Percentiles rank a stretch among this genome's conserved stretches.
Conservation (phyloP, 2,113 vertebrate species). For the Malaclemys terrapin region DNA sequence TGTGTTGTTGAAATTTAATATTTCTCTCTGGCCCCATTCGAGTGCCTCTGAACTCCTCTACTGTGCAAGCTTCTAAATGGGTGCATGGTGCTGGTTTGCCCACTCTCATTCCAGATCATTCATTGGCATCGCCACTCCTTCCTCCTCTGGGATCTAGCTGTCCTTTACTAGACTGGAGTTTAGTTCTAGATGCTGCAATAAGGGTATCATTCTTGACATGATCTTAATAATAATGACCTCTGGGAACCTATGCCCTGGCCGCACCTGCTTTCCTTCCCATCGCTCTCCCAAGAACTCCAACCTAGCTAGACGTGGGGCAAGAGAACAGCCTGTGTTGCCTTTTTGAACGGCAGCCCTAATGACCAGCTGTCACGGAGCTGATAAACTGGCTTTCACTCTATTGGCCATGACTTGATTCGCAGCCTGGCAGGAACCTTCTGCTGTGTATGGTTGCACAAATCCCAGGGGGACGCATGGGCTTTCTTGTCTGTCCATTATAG, state of each 20-base stretch:
- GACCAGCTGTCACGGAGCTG: neutral
- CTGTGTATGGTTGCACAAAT: neutral
- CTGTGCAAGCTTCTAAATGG: neutral
- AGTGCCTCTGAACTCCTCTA: neutral
- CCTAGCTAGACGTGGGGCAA: neutral
- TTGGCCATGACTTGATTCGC: neutral
- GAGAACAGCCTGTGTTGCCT: neutral
- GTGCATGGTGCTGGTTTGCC: neutral
- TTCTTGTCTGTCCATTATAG: neutral
- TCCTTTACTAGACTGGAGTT: fast-evolving
- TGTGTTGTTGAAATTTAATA: neutral
- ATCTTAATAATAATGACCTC: neutral
- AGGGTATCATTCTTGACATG: neutral
- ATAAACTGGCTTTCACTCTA: neutral
- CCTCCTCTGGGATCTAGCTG: fast-evolving
- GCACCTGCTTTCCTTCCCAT: neutral
- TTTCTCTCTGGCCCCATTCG: neutral
- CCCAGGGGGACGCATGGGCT: neutral
- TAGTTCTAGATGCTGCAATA: neutral
- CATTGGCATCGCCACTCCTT: fast-evolving
- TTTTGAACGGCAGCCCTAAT: neutral
- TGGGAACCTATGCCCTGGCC: neutral
- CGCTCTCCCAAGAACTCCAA: neutral
- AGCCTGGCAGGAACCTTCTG: neutral
- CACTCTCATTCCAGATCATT: neutral